These are phyloP conservation scores for Chaetoderma sp. DNA, from an alignment of 2,888 invertebrate genomes.

Conservation along the genomic window DNA sequence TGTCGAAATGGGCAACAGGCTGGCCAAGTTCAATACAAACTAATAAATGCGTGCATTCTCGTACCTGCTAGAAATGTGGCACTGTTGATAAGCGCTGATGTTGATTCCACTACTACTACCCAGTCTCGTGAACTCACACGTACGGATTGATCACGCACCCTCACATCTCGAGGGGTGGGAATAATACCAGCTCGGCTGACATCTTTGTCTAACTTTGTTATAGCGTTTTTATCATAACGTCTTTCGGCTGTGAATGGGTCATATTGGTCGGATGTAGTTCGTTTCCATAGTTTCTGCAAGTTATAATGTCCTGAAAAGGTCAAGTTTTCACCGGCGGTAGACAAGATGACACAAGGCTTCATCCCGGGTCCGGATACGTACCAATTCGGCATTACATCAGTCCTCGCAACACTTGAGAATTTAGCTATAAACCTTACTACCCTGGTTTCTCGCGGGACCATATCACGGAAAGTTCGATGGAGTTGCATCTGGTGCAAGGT, in stretches of 20 bases:
- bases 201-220: neutral
- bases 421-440: neutral
- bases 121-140: too few relatives aligned
- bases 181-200: neutral
- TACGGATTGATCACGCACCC: neutral
- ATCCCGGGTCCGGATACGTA: neutral
- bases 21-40: too few relatives aligned
- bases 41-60: too few relatives aligned
- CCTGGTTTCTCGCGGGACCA: neutral
- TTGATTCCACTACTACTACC: too few relatives aligned
- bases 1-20: too few relatives aligned
- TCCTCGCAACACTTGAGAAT: neutral
- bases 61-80: too few relatives aligned
- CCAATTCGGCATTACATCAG: slow-evolving; percentile 8
- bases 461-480: neutral
- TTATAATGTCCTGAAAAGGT: neutral
- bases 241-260: neutral
- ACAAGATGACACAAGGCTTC: neutral
- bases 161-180: neutral
- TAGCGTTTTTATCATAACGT: neutral
- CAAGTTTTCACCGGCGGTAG: slow-evolving; percentile 1
- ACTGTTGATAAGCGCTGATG: too few relatives aligned
- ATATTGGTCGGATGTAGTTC: neutral
- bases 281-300: neutral
- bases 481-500: neutral